Conservation (phyloP, 2,797 vertebrate genomes). For the Premnoplex brunnescens region DNA sequence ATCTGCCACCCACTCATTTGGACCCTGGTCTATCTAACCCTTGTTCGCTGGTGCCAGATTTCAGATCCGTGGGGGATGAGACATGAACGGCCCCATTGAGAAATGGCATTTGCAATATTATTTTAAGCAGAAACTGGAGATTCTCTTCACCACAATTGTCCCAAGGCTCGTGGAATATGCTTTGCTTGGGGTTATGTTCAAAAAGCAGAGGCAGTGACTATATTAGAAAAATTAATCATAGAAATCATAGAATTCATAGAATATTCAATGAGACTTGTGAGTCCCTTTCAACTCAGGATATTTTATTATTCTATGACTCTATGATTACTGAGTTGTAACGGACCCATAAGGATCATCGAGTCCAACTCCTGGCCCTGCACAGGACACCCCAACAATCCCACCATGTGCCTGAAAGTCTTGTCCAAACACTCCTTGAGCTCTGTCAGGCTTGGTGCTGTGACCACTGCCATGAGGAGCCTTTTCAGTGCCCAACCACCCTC, state of each 20-base stretch:
- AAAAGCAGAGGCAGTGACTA: background rate
- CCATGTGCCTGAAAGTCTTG: rapidly evolving
- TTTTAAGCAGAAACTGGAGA: background rate
- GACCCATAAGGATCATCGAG: background rate
- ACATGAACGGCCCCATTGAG: background rate
- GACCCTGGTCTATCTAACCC: background rate
- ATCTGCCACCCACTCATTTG: background rate
- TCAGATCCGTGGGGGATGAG: background rate
- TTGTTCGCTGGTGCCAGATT: background rate
- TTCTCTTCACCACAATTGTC: background rate
- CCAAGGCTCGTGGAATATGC: background rate
- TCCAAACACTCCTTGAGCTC: background rate
- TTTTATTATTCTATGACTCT: background rate
- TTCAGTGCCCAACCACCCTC: rapidly evolving
- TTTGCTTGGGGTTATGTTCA: background rate
- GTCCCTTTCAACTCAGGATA: background rate
- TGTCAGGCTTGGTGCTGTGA: rapidly evolving
- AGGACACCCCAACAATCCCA: background rate
- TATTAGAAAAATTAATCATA: background rate
- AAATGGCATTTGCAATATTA: background rate
- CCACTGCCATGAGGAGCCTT: background rate
- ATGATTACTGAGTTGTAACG: background rate
- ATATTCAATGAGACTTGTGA: rapidly evolving
- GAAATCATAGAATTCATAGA: background rate
- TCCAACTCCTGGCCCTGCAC: background rate